phyloP scores from a whole-genome alignment of 2,113 vertebrate genomes.

The Entomyzon cyanotis region DNA sequence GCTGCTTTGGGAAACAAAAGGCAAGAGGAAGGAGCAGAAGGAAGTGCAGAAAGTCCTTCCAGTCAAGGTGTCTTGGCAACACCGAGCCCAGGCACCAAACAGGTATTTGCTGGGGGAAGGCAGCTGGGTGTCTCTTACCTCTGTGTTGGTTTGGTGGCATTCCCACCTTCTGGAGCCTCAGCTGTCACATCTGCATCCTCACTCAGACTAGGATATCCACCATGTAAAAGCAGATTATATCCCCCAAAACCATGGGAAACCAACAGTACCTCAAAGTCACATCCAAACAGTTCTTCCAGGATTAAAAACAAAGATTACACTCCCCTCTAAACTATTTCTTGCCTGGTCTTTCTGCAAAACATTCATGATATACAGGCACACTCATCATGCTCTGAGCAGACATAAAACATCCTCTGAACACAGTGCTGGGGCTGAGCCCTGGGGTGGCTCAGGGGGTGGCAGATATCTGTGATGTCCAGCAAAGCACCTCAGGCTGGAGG shows the following conservation, averaged over 20 bases:
- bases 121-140: not conserved
- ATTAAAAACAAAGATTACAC: not conserved
- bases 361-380: accelerated
- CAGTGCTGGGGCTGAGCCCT: not conserved
- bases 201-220: not conserved
- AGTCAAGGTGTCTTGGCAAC: not conserved
- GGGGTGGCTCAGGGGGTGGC: accelerated
- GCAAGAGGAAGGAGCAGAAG: not conserved
- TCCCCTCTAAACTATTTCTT: not conserved
- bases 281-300: not conserved
- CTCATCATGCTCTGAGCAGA: accelerated
- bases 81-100: not conserved
- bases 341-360: not conserved
- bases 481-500: not conserved
- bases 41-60: not conserved
- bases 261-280: not conserved
- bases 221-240: not conserved
- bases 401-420: not conserved
- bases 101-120: not conserved
- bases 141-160: not conserved
- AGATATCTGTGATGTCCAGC: not conserved
- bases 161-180: not conserved
- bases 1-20: constrained; percentile 7
- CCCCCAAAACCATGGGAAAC: not conserved
- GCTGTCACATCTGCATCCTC: not conserved